Conservation (phyloP, 2,113 vertebrate species). For the Myxocyprinus asiaticus region DNA sequence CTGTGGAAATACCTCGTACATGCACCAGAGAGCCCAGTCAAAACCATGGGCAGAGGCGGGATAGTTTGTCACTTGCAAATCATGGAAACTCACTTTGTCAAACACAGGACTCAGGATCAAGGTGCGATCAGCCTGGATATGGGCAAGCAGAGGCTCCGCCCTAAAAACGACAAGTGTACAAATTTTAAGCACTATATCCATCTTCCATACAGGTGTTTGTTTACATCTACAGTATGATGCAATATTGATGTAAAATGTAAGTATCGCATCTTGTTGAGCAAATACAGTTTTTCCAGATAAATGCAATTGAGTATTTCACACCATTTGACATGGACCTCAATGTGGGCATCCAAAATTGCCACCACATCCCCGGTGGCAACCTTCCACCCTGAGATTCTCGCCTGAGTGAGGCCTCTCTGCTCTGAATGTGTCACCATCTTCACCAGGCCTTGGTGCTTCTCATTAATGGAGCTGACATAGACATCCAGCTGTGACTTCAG, state of each 20-base stretch:
- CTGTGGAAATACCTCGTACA: constrained; percentile 66
- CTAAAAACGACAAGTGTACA: constrained; percentile 43
- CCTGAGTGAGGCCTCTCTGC: constrained; percentile 74
- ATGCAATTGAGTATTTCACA: constrained; percentile 35
- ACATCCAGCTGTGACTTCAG: constrained; percentile 62
- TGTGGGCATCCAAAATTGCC: constrained; percentile 79
- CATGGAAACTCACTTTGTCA: constrained; percentile 65
- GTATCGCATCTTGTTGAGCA: too few relatives aligned
- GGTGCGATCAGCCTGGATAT: constrained; percentile 70
- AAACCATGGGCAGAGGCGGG: constrained; percentile 52
- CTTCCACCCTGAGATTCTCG: constrained; percentile 72
- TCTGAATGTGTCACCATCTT: constrained; percentile 65
- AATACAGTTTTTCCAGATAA: too few relatives aligned
- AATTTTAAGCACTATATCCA: not conserved
- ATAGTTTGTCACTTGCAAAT: constrained; percentile 58
- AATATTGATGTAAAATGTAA: not conserved
- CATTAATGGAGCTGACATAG: constrained; percentile 59
- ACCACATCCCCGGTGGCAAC: constrained; percentile 73
- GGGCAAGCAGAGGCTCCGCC: constrained; percentile 71
- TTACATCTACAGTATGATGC: not conserved
- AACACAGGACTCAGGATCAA: constrained; percentile 72
- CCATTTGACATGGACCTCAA: constrained; percentile 77
- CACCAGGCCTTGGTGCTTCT: constrained; percentile 59
- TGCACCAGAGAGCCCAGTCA: constrained; percentile 72
- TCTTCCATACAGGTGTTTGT: not conserved